Conservation (phyloP, 2,113 vertebrate genomes). For the Gymnobelideus leadbeateri region DNA sequence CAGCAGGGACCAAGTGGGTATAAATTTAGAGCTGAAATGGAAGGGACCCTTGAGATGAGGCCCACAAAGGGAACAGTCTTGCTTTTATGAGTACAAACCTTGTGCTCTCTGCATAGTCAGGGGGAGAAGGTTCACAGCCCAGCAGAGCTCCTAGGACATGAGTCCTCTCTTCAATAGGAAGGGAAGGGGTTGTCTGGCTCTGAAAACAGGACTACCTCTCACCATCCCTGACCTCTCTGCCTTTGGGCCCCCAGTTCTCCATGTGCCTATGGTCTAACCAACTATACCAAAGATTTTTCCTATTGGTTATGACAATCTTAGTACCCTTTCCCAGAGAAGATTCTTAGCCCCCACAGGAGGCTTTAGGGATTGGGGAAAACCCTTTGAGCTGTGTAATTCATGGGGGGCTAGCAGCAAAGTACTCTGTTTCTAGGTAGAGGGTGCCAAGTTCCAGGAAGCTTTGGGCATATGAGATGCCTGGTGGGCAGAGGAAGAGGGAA, state of each 20-base stretch:
- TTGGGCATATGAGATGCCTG: neutral
- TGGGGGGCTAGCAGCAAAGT: neutral
- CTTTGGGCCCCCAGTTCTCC: neutral
- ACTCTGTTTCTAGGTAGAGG: neutral
- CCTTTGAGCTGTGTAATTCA: neutral
- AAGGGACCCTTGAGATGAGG: neutral
- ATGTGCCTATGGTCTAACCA: slow-evolving; percentile 75
- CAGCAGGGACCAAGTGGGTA: neutral
- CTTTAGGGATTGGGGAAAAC: slow-evolving; percentile 57
- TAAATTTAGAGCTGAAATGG: neutral
- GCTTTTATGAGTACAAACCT: neutral
- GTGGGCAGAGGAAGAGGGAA: neutral
- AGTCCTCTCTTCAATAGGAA: neutral
- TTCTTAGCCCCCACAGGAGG: slow-evolving; percentile 75
- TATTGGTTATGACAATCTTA: slow-evolving; percentile 81
- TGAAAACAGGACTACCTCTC: neutral
- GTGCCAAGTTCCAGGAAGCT: neutral
- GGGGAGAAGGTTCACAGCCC: neutral
- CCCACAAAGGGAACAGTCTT: neutral
- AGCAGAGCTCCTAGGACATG: neutral
- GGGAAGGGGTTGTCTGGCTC: neutral
- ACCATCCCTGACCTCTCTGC: neutral
- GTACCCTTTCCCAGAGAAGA: slow-evolving; percentile 64
- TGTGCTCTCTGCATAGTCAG: neutral
- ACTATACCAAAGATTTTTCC: slow-evolving; percentile 81